Conservation (phyloP, 2,797 vertebrate species). For the Xiphophorus birchmanni region DNA sequence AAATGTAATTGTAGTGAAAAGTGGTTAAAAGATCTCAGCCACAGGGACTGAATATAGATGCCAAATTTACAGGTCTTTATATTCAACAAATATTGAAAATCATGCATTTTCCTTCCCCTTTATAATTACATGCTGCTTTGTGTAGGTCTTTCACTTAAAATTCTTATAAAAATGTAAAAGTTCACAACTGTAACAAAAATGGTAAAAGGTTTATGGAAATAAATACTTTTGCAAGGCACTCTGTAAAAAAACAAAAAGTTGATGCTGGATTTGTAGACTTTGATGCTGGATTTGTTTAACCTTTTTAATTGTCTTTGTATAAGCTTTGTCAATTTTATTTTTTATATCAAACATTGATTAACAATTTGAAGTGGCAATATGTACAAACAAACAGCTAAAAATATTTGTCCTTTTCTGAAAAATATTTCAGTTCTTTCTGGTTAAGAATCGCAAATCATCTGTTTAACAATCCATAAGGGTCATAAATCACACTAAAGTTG, state of each 20-base stretch:
- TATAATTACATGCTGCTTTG: neutral
- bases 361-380: neutral
- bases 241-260: neutral
- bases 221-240: slow-evolving; percentile 3
- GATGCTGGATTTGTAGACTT: neutral
- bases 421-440: neutral
- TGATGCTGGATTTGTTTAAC: neutral
- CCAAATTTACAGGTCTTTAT: neutral
- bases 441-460: neutral
- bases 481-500: neutral
- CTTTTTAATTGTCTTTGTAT: neutral
- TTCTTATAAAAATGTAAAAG: neutral
- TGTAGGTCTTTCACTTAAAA: neutral
- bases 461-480: neutral
- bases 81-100: neutral
- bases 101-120: neutral
- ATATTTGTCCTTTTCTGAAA: neutral
- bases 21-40: neutral
- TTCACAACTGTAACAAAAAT: no score
- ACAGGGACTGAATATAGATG: neutral
- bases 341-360: neutral
- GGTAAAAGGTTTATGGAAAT: neutral
- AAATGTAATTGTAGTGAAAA: neutral
- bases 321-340: neutral
- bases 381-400: neutral